Evolutionary conservation across 2,888 invertebrate genomes (phyloP).

Genomic region (Tenthredo distinguenda): DNA sequence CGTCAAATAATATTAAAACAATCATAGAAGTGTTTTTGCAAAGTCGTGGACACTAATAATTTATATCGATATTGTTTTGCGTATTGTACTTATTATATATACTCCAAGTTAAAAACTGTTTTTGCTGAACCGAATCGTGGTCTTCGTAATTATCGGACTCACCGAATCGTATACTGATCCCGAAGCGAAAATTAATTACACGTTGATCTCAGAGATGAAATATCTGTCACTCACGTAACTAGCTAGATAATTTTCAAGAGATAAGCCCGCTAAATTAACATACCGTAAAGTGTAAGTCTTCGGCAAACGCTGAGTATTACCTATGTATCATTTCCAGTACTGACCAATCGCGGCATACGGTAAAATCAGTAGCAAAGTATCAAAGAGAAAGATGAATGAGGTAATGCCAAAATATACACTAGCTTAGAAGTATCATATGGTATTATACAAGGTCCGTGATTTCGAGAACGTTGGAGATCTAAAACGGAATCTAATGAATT

Average conservation of each 20-base stretch:
- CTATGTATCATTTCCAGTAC: not conserved
- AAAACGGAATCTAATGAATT: not conserved
- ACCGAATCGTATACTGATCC: not conserved
- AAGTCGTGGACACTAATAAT: constrained; percentile 21
- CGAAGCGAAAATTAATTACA: constrained; percentile 9
- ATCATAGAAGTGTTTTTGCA: not conserved
- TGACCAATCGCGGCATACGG: not conserved
- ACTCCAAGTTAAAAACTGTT: not conserved
- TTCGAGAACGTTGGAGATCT: not conserved
- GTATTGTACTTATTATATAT: not conserved
- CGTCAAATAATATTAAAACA: not conserved
- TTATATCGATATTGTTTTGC: not conserved
- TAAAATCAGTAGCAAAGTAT: constrained; percentile 2
- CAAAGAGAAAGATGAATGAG: not conserved
- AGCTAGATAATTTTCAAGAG: not conserved
- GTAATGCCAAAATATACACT: not conserved
- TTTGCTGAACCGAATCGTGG: not conserved
- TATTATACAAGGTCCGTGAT: not conserved
- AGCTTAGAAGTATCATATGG: not conserved
- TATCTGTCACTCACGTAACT: constrained; percentile 21
- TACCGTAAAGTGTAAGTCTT: not conserved
- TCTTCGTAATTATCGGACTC: constrained; percentile 12
- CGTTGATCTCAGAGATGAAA: constrained; percentile 3
- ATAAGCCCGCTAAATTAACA: not conserved
- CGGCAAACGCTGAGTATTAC: not conserved